A percentile compares a stretch with the other conserved stretches of the same genome.
Evolutionary conservation across 1,140 invertebrate species (phyloP).

Genomic region (Microplitis demolitor): DNA sequence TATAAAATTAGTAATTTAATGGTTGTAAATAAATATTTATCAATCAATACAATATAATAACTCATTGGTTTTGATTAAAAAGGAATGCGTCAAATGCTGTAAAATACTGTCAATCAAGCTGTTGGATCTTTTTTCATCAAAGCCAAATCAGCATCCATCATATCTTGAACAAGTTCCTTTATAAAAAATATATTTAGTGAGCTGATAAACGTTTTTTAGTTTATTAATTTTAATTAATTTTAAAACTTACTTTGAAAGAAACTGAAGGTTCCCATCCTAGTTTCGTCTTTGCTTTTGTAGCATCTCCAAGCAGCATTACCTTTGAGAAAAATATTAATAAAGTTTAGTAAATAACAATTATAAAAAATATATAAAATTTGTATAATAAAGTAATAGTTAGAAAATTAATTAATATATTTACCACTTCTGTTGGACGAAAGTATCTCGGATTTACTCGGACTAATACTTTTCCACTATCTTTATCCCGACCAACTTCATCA

Average conservation of each 20-base stretch:
- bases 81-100: not conserved
- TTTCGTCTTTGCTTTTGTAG: constrained; percentile 84
- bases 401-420: constrained; percentile 62
- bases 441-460: constrained; percentile 93
- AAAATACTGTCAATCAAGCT: constrained; percentile 64
- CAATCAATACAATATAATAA: no score
- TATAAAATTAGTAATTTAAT: not conserved
- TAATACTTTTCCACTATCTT: constrained; percentile 77
- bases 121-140: constrained; percentile 92
- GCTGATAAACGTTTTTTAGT: constrained; percentile 6
- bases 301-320: constrained; percentile 89
- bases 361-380: not conserved
- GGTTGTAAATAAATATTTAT: no score
- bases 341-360: not conserved
- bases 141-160: constrained; percentile 92
- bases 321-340: constrained; percentile 53
- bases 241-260: constrained; percentile 71
- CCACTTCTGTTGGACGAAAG: constrained; percentile 97
- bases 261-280: constrained; percentile 89
- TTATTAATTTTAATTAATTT: not conserved
- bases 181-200: constrained; percentile 36
- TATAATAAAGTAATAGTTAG: no score
- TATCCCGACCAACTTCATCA: constrained; percentile 88
- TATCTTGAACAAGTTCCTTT: constrained; percentile 88
- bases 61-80: not conserved